A percentile compares a stretch with the other conserved stretches of the same genome.
Conservation (phyloP, 2,888 invertebrate species). For the Melipona beecheii region DNA sequence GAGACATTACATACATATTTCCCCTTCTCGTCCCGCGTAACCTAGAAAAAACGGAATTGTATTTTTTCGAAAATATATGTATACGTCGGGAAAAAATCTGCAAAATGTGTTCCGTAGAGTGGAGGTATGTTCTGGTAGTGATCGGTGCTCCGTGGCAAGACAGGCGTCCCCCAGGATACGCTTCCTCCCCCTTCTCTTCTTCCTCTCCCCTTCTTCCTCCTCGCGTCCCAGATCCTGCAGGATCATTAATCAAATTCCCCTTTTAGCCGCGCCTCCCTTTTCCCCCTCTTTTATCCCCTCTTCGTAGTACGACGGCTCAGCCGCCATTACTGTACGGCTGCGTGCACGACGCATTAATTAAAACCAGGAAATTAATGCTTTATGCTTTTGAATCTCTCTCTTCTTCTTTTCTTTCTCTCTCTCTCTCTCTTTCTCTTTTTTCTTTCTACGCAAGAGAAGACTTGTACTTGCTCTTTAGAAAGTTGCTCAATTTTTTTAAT, state of each 20-base stretch:
- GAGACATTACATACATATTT: too few relatives aligned
- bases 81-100: constrained; percentile 25
- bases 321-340: constrained; percentile 81
- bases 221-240: constrained; percentile 75
- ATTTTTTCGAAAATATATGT: constrained; percentile 3
- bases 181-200: constrained; percentile 44
- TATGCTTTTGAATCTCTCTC: constrained; percentile 67
- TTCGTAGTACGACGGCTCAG: constrained; percentile 65
- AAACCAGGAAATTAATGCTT: constrained; percentile 83
- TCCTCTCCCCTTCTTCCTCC: constrained; percentile 36
- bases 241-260: constrained; percentile 83
- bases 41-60: neutral
- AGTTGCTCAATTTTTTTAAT: constrained; percentile 49
- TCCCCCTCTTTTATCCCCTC: constrained; percentile 64
- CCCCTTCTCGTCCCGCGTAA: too few relatives aligned
- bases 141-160: constrained; percentile 72
- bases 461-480: constrained; percentile 42
- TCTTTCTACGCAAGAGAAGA: constrained; percentile 24
- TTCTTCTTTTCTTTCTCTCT: neutral
- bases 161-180: constrained; percentile 80
- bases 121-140: constrained; percentile 62
- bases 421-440: neutral
- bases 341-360: constrained; percentile 82
- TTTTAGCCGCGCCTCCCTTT: constrained; percentile 69
- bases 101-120: constrained; percentile 57